Conservation (phyloP, 2,797 vertebrate genomes). For the Brachymystax lenok region DNA sequence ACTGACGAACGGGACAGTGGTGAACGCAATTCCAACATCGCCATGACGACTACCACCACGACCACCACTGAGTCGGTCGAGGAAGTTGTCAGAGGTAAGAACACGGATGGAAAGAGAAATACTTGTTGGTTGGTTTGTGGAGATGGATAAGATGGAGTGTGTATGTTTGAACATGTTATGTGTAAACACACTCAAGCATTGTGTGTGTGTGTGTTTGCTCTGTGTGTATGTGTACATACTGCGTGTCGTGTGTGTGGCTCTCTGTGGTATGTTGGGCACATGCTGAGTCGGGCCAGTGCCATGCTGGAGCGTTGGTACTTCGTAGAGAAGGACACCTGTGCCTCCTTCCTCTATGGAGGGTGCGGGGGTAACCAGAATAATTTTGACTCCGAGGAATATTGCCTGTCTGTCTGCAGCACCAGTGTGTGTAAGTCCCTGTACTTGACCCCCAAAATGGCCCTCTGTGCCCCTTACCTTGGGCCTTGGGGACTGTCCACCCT, state of each 20-base stretch:
- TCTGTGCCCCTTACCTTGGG: slow-evolving; percentile 1
- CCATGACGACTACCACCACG: slow-evolving; percentile 94
- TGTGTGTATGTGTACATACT: not conserved
- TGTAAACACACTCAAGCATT: slow-evolving; percentile 20
- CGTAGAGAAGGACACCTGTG: slow-evolving; percentile 88
- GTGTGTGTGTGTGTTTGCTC: slow-evolving; percentile 32
- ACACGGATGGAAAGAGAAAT: too few relatives aligned
- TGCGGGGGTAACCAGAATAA: slow-evolving; percentile 99
- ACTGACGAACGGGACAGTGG: slow-evolving; percentile 84
- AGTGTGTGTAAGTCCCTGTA: slow-evolving; percentile 88
- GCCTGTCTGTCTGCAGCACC: slow-evolving; percentile 95
- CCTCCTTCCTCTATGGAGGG: slow-evolving; percentile 96
- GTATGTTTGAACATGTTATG: slow-evolving; percentile 8
- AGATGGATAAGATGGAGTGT: slow-evolving; percentile 8
- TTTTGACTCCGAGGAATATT: slow-evolving; percentile 99
- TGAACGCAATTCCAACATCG: slow-evolving; percentile 85
- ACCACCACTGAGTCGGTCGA: slow-evolving; percentile 97
- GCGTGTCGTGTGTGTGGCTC: not conserved
- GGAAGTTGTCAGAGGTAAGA: slow-evolving; percentile 95
- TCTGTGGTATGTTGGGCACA: slow-evolving; percentile 96
- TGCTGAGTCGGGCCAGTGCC: slow-evolving; percentile 91
- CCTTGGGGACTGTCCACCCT: slow-evolving; percentile 1
- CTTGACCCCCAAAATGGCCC: slow-evolving; percentile 8
- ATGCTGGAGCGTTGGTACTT: slow-evolving; percentile 98
- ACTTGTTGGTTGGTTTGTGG: too few relatives aligned